phyloP scores from a whole-genome alignment of 1,140 invertebrate genomes.

The Phenacoccus solenopsis region DNA sequence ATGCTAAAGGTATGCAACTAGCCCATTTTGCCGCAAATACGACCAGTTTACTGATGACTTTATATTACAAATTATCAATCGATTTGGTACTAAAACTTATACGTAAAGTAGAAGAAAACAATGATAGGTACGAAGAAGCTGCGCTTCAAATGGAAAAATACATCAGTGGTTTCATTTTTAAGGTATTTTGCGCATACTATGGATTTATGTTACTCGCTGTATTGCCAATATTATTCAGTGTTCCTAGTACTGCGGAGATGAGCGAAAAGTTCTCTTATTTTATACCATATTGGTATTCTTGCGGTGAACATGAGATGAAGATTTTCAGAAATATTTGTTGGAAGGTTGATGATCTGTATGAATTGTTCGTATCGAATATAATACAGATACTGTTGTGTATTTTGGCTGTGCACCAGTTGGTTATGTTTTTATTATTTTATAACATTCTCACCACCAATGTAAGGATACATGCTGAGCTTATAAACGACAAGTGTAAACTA shows the following conservation, averaged over 20 bases:
- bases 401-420: not conserved
- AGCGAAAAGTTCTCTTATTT: not conserved
- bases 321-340: not conserved
- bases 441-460: not conserved
- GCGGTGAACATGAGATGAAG: not conserved
- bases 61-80: not conserved
- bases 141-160: not conserved
- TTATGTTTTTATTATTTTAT: not conserved
- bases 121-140: too few species aligned
- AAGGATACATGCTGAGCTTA: not conserved
- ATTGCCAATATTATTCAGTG: not conserved
- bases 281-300: not conserved
- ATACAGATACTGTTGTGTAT: not conserved
- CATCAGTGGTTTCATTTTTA: not conserved
- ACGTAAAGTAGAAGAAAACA: not conserved
- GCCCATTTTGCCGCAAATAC: not conserved
- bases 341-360: not conserved
- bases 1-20: not conserved
- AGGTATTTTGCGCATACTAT: not conserved
- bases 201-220: not conserved
- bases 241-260: not conserved
- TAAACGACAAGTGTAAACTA: not conserved
- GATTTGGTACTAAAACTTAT: not conserved
- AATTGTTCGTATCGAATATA: not conserved
- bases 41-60: not conserved